Evolutionary conservation across 30 jellyfish, hydroid and myxozoan species (phyloP).

Genomic region (Morbakka virulenta): DNA sequence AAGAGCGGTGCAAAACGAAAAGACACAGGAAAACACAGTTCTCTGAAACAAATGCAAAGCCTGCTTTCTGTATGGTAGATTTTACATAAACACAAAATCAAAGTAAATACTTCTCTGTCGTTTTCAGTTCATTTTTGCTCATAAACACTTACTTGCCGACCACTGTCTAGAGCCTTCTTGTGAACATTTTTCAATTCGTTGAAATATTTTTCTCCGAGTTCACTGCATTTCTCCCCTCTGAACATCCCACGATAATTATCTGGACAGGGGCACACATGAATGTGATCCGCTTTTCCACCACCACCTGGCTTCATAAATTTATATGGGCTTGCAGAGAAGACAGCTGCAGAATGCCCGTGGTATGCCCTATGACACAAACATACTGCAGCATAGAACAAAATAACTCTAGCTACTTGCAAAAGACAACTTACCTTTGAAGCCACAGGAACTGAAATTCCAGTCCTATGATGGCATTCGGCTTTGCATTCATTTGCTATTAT

Average conservation of each 20-base stretch:
- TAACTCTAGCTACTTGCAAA: no score
- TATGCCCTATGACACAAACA: no score
- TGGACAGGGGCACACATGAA: slow-evolving; percentile 89
- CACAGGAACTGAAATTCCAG: no score
- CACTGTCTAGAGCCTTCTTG: slow-evolving; percentile 44
- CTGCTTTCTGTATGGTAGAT: no score
- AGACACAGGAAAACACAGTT: no score
- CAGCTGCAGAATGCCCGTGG: slow-evolving; percentile 95
- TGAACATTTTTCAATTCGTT: slow-evolving; percentile 54
- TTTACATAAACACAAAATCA: no score
- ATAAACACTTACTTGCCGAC: slow-evolving; percentile 54
- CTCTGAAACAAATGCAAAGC: no score
- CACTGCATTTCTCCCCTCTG: slow-evolving; percentile 52
- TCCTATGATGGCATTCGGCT: no score
- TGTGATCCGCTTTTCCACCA: slow-evolving; percentile 38
- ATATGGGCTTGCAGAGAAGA: slow-evolving; percentile 90
- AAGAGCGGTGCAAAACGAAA: no score
- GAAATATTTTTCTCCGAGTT: slow-evolving; percentile 47
- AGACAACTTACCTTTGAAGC: no score
- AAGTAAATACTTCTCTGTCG: neutral
- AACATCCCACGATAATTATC: slow-evolving; percentile 80
- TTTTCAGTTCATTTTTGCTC: slow-evolving; percentile 15
- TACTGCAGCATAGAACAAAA: no score
- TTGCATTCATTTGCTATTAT: no score
- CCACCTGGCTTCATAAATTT: slow-evolving; percentile 53